A percentile compares a stretch with the other conserved stretches of the same genome.
phyloP scores from a whole-genome alignment of 1,140 invertebrate genomes.

The Diuraphis noxia region DNA sequence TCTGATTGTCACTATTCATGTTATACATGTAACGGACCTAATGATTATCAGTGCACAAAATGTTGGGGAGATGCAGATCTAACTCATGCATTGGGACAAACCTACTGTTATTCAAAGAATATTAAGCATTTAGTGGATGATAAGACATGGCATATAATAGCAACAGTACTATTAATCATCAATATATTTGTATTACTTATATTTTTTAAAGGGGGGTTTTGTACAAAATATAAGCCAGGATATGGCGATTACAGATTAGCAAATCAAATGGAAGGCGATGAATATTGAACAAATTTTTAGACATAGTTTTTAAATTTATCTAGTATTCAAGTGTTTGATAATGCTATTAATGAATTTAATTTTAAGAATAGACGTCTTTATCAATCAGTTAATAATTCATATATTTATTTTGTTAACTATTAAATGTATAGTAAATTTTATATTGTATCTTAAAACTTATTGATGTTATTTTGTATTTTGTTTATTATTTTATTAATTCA shows the following conservation, averaged over 20 bases:
- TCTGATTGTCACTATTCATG: conserved; percentile 67
- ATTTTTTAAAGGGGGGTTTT: conserved; percentile 31
- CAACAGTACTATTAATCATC: not conserved
- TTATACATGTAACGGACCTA: conserved; percentile 63
- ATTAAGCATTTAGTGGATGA: conserved; percentile 39
- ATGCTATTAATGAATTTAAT: not conserved
- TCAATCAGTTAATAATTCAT: not conserved
- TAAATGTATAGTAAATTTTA: not conserved
- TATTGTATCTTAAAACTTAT: not conserved
- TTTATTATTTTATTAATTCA: conserved; percentile 28
- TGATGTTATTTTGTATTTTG: not conserved
- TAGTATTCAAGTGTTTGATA: not conserved
- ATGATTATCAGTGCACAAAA: conserved; percentile 64
- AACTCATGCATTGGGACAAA: conserved; percentile 24
- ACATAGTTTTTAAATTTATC: not conserved
- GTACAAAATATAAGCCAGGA: not conserved
- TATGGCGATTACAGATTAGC: conserved; percentile 26
- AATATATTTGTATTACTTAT: conserved; percentile 43
- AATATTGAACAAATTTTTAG: not conserved
- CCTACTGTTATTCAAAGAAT: conserved; percentile 54
- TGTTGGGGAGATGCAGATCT: conserved; percentile 64
- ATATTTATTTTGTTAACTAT: conserved; percentile 11
- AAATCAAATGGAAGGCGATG: conserved; percentile 22
- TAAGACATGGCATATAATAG: conserved; percentile 48
- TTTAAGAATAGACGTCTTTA: not conserved